Percentiles rank a stretch among this genome's conserved stretches.
phyloP scores from a whole-genome alignment of 2,888 invertebrate species.

The Aradus depressus region DNA sequence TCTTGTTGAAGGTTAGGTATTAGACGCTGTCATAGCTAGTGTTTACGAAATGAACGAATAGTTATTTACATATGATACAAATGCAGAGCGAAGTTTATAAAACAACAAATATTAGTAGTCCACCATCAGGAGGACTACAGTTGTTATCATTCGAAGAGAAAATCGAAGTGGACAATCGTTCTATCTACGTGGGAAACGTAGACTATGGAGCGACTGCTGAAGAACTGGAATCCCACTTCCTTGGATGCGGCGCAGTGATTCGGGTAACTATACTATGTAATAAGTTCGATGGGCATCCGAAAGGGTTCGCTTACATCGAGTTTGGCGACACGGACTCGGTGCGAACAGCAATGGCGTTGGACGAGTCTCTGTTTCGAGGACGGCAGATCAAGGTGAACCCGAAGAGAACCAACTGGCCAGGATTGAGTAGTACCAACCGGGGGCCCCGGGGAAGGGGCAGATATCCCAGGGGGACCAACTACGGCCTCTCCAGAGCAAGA shows the following conservation, averaged over 20 bases:
- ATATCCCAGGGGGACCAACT: conserved; percentile 39
- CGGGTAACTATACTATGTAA: conserved; percentile 98
- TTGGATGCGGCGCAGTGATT: conserved; percentile 97
- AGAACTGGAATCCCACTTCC: conserved; percentile 96
- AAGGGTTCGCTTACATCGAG: conserved; percentile 98
- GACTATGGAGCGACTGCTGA: conserved; percentile 99
- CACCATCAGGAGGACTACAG: conserved; percentile 59
- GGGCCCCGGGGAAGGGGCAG: conserved; percentile 51
- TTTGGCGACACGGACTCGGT: conserved; percentile 97
- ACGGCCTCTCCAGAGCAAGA: conserved; percentile 55
- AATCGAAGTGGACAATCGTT: conserved; percentile 91
- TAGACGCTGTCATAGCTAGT: conserved; percentile 93
- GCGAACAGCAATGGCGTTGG: conserved; percentile 94
- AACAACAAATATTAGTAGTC: conserved; percentile 90
- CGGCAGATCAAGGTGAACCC: conserved; percentile 97
- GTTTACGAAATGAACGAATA: conserved; percentile 99
- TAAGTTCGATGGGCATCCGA: conserved; percentile 97
- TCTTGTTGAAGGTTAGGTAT: conserved; percentile 46
- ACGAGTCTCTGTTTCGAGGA: conserved; percentile 94
- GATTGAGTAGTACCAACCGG: conserved; percentile 87
- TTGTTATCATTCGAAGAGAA: conserved; percentile 92
- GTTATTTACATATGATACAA: conserved; percentile 94
- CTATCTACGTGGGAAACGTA: conserved; percentile 90
- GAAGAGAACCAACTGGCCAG: conserved; percentile 96
- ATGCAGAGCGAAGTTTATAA: conserved; percentile 97